Base-by-base conservation (phyloP, 2,797 vertebrate species). In the Characodon lateralis region DNA sequence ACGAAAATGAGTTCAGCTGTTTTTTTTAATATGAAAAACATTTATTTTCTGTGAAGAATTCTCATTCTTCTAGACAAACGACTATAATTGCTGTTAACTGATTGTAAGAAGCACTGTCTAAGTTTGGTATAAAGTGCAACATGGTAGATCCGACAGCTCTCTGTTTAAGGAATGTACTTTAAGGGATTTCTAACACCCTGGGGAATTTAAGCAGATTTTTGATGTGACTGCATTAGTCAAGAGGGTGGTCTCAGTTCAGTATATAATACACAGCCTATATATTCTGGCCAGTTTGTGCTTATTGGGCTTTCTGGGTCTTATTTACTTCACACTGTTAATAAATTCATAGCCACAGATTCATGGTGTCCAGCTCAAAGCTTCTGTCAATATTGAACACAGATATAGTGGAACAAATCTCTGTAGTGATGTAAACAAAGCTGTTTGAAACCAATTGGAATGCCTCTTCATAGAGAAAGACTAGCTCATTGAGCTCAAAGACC, bases 21-120 rank as follows among this genome's bases (percentile, higher is more conserved):
- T 55, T 41, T 58, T 58, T 63, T 72, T 59, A 2, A 6, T 22
- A 35, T n/a, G 24, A 35, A 51, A 16, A 41, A 71, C 7, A 76
- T 73, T 74, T 71, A 56, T 78, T 43, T 73, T 24, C 58, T 50
- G 26, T 31, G 56, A 58, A 73, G 18, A 70, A 26, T 22, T 73
- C 59, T 46, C 55, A 22, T 10, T 31, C 70, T 61, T 55, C 48
- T 12, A 55, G n/a, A 58, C 3, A 61, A 71, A 73, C 73, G 20
- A 4, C 18, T 16, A 24, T 63, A 39, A 76, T 74, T 5, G 35
- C 46, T 50, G 6, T 1, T 71, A 51, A 71, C 55, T 43, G 6
- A 8, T 13, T 70, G 61, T 9, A 22, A 14, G 6, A 63, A 73
- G 14, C 2, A 41, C 8, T 3, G 46, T 55, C n/a, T 70, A 39